Percentiles rank a stretch among this genome's conserved stretches.
phyloP scores from a whole-genome alignment of 2,888 invertebrate species.

The Andrena camellia region DNA sequence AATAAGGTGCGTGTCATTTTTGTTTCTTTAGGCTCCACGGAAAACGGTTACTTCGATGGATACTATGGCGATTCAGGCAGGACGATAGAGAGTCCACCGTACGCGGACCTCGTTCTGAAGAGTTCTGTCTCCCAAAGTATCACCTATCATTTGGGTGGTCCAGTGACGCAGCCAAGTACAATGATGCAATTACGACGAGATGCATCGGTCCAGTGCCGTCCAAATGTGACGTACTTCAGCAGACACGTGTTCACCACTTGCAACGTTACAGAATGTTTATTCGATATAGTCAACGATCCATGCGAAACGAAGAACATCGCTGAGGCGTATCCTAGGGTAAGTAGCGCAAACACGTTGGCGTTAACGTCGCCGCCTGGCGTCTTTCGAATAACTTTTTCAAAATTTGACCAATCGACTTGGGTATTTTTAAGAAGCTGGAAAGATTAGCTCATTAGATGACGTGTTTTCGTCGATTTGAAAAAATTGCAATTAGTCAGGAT shows the following conservation, averaged over 20 bases:
- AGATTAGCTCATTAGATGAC: no score
- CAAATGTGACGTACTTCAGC: slow-evolving; percentile 65
- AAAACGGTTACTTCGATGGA: slow-evolving; percentile 79
- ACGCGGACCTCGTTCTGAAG: slow-evolving; percentile 75
- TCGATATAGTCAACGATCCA: slow-evolving; percentile 92
- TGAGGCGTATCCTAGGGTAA: slow-evolving; percentile 80
- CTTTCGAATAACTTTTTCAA: no score
- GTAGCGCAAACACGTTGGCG: neutral
- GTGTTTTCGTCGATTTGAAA: no score
- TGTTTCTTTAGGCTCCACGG: slow-evolving; percentile 61
- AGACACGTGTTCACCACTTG: slow-evolving; percentile 75
- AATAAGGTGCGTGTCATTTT: neutral
- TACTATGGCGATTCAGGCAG: slow-evolving; percentile 81
- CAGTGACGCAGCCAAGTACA: slow-evolving; percentile 81
- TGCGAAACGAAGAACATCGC: slow-evolving; percentile 91
- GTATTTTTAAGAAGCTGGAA: no score
- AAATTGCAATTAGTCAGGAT: no score
- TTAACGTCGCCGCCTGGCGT: no score
- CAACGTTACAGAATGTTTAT: slow-evolving; percentile 88
- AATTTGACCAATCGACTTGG: no score
- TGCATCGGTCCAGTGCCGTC: slow-evolving; percentile 77
- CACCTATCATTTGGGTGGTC: slow-evolving; percentile 79
- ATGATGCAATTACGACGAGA: slow-evolving; percentile 77
- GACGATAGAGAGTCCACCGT: slow-evolving; percentile 60
- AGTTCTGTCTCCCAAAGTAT: slow-evolving; percentile 81